A percentile compares a stretch with the other conserved stretches of the same genome.
These are phyloP conservation scores for Brachyptera putata DNA, from an alignment of 2,888 invertebrate genomes.

Conservation along the genomic window DNA sequence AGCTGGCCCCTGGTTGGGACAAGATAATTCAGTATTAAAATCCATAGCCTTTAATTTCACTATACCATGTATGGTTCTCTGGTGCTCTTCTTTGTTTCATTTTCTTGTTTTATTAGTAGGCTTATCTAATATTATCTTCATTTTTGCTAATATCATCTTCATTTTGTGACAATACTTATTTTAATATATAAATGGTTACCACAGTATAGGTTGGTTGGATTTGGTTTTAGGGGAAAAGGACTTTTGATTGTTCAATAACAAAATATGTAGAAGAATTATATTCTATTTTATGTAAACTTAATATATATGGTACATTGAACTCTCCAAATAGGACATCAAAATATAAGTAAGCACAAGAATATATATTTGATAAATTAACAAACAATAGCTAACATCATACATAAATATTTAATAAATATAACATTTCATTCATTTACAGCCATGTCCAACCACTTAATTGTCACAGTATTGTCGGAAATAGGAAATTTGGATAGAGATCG, in stretches of 20 bases:
- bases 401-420: too few relatives aligned
- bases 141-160: too few relatives aligned
- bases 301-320: background rate
- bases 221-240: too few relatives aligned
- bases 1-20: slow-evolving; percentile 33
- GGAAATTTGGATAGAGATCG: background rate
- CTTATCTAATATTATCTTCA: too few relatives aligned
- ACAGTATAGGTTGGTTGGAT: too few relatives aligned
- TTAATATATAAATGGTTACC: too few relatives aligned
- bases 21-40: slow-evolving; percentile 19
- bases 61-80: too few relatives aligned
- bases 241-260: background rate
- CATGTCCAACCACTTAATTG: slow-evolving; percentile 14
- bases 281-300: slow-evolving; percentile 1
- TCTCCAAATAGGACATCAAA: background rate
- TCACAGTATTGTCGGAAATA: background rate
- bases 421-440: too few relatives aligned
- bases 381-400: background rate
- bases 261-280: background rate
- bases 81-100: background rate
- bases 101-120: background rate
- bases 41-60: too few relatives aligned
- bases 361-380: background rate
- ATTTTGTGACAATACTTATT: too few relatives aligned
- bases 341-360: background rate